A percentile compares a stretch with the other conserved stretches of the same genome.
phyloP scores from a whole-genome alignment of 2,888 invertebrate species.

The Pantelozetes paolii region DNA sequence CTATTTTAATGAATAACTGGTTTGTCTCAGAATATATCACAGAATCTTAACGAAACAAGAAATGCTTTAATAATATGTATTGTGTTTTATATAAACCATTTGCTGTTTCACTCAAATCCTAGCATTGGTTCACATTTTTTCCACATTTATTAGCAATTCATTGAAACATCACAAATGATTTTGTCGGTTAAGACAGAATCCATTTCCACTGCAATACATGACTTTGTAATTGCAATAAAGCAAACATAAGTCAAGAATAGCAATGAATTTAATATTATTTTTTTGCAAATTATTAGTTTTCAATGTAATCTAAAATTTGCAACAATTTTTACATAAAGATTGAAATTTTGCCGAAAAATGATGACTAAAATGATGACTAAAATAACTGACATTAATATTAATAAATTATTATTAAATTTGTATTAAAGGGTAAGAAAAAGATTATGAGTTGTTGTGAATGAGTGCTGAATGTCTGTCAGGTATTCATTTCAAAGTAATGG shows the following conservation, averaged over 20 bases:
- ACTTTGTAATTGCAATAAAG: not conserved
- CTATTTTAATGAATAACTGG: no score
- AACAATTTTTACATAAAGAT: not conserved
- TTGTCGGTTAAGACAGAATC: not conserved
- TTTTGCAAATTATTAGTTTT: not conserved
- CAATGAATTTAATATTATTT: no score
- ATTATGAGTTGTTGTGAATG: not conserved
- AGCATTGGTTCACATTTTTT: not conserved
- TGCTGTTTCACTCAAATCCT: no score
- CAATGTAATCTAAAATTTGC: not conserved
- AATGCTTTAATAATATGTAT: no score
- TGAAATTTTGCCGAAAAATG: constrained; percentile 4
- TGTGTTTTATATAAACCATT: no score
- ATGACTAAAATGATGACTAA: not conserved
- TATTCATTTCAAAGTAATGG: not conserved
- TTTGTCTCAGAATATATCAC: no score
- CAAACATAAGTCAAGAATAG: no score
- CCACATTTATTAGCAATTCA: constrained; percentile 2
- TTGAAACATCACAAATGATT: not conserved
- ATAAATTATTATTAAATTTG: constrained; percentile 4
- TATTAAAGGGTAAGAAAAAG: not conserved
- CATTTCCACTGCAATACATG: not conserved
- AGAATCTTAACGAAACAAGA: no score
- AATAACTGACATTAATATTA: not conserved
- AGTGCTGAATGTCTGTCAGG: not conserved